Evolutionary conservation across 1,140 invertebrate species (phyloP).

Genomic region (Tetramorium parvispinum): DNA sequence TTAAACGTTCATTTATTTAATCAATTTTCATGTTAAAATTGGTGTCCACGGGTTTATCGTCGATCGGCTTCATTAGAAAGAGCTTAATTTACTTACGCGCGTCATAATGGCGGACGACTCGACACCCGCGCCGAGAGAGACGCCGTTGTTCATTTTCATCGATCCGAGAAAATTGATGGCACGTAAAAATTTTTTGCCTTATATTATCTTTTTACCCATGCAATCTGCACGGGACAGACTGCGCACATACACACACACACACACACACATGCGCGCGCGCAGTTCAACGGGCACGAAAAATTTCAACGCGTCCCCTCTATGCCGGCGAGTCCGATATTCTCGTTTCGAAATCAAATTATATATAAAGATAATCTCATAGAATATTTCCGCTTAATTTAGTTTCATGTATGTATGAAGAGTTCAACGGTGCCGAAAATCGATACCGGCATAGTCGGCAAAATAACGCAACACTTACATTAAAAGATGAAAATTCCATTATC

Average conservation of each 20-base stretch:
- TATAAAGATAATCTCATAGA: conserved; percentile 22
- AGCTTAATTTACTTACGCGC: conserved; percentile 25
- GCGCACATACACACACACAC: background rate
- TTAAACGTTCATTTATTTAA: conserved; percentile 12
- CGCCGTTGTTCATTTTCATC: background rate
- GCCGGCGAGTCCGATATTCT: conserved; percentile 14
- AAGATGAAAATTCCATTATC: conserved; percentile 41
- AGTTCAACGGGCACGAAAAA: background rate
- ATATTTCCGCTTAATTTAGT: conserved; percentile 51
- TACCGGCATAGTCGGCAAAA: conserved; percentile 28
- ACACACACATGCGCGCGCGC: too few relatives aligned
- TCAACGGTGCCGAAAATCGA: background rate
- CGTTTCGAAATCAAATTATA: conserved; percentile 30
- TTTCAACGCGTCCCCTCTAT: conserved; percentile 19
- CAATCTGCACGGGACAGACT: background rate
- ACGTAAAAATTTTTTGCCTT: conserved; percentile 12
- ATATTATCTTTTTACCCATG: background rate
- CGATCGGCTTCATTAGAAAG: conserved; percentile 20
- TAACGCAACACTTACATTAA: conserved; percentile 40
- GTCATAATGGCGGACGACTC: background rate
- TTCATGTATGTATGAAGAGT: background rate
- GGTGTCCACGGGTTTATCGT: conserved; percentile 16
- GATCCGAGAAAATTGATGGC: conserved; percentile 24
- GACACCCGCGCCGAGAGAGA: background rate
- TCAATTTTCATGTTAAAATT: conserved; percentile 10